phyloP scores from a whole-genome alignment of 2,797 vertebrate species.

The Hybognathus amarus region DNA sequence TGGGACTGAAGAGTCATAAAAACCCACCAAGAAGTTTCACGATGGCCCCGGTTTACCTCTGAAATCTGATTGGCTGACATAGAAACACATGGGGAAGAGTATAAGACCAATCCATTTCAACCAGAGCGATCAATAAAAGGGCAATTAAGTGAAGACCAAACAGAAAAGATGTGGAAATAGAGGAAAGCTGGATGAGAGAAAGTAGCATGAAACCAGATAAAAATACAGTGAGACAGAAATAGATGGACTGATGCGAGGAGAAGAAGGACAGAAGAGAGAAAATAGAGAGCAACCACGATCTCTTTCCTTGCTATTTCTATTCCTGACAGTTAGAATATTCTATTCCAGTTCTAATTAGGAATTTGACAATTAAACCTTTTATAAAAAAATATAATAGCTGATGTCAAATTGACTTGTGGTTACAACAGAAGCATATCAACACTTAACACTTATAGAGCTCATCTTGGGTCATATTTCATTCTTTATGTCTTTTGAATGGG shows the following conservation, averaged over 20 bases:
- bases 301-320: neutral
- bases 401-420: neutral
- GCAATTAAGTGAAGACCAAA: neutral
- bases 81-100: neutral
- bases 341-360: no score
- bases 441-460: neutral
- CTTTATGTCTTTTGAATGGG: neutral
- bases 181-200: neutral
- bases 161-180: neutral
- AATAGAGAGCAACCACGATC: neutral
- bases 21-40: neutral
- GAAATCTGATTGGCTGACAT: neutral
- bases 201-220: neutral
- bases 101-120: neutral
- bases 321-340: no score
- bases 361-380: neutral
- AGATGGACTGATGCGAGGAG: constrained; percentile 9
- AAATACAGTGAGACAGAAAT: constrained; percentile 3
- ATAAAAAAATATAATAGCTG: neutral
- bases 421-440: neutral
- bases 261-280: neutral
- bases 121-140: neutral
- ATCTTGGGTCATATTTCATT: neutral
- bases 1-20: neutral
- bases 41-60: neutral